These are phyloP conservation scores for Trichoplusia ni DNA, from an alignment of 1,140 invertebrate species.

Conservation along the genomic window DNA sequence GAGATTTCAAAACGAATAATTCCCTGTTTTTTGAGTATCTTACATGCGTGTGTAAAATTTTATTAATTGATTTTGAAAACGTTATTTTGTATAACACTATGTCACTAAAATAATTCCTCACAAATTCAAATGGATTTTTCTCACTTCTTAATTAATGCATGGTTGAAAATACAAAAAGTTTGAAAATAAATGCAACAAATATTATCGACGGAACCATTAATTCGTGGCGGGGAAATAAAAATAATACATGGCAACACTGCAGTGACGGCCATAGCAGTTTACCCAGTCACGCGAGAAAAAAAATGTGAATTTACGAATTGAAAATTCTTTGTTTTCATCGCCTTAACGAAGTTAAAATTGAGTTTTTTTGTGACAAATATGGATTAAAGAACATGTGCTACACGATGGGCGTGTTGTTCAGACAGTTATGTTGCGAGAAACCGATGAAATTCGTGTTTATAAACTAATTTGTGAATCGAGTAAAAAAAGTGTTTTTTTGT, in stretches of 20 bases:
- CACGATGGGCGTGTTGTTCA: background rate
- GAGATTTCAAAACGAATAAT: no score
- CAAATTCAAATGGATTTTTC: no score
- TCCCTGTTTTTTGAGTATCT: no score
- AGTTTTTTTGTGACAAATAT: background rate
- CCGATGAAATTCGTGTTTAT: conserved; percentile 10
- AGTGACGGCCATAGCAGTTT: conserved; percentile 29
- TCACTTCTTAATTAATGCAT: no score
- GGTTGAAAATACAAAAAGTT: no score
- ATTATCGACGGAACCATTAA: no score
- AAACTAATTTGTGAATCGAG: conserved; percentile 20
- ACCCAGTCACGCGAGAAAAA: conserved; percentile 30
- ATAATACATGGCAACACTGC: conserved; percentile 5
- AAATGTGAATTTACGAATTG: conserved; percentile 26
- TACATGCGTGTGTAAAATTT: no score
- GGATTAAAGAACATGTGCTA: background rate
- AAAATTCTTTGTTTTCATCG: conserved; percentile 29
- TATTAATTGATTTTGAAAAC: no score
- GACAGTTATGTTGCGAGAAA: background rate
- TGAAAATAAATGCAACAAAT: no score
- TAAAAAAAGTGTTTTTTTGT: conserved; percentile 31
- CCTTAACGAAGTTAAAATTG: background rate
- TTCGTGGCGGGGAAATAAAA: background rate
- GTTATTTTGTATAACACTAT: no score
- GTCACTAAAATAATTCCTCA: no score